Evolutionary conservation across 2,113 vertebrate species (phyloP).

Genomic region (Microtus ochrogaster): DNA sequence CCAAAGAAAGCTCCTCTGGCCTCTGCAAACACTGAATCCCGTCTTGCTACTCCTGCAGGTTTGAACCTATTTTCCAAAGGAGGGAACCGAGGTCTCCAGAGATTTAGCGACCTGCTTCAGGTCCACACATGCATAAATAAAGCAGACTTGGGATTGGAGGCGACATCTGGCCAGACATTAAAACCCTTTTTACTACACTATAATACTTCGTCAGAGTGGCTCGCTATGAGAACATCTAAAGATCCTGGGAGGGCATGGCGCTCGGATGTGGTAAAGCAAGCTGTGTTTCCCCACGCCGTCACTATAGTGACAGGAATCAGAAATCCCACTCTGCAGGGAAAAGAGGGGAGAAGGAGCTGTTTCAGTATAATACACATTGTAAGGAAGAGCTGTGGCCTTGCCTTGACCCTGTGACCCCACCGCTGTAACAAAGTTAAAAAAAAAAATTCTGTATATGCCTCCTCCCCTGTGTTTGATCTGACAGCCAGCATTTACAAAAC

Average conservation of each 20-base stretch:
- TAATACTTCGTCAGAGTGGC: conserved; percentile 43
- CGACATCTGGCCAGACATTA: not conserved
- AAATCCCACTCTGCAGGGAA: not conserved
- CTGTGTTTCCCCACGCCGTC: not conserved
- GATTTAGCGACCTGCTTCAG: not conserved
- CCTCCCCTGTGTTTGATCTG: conserved; percentile 73
- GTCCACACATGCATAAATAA: not conserved
- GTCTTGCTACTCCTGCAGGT: no score
- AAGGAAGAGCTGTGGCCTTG: conserved; percentile 59
- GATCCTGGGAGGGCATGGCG: not conserved
- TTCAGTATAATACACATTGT: not conserved
- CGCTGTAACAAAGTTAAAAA: conserved; percentile 69
- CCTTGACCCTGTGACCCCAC: conserved; percentile 58
- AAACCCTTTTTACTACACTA: conserved; percentile 27
- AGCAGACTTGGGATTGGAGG: conserved; percentile 21
- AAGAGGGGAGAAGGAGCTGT: not conserved
- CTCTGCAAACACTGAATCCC: no score
- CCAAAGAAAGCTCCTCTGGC: no score
- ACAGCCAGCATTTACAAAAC: conserved; percentile 68
- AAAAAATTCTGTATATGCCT: conserved; percentile 64
- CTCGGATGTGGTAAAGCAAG: not conserved
- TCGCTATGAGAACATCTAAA: not conserved
- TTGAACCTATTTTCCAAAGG: not conserved
- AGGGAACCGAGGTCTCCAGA: not conserved
- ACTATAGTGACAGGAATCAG: not conserved